phyloP scores from a whole-genome alignment of 2,113 vertebrate genomes.

The Hydrolagus affinis region DNA sequence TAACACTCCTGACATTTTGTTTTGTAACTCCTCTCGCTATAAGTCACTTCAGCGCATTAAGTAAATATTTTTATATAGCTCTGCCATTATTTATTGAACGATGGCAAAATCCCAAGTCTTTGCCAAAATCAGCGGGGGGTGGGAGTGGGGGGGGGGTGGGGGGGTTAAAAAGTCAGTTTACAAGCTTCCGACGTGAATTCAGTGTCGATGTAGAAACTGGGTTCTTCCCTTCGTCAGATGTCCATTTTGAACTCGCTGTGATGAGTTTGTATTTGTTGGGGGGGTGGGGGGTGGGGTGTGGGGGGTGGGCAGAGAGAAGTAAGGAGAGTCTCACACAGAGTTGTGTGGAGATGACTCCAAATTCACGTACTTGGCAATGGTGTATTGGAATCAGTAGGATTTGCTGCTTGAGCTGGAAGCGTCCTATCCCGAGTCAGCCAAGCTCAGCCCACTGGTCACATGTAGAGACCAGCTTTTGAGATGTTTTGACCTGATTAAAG shows the following conservation, averaged over 20 bases:
- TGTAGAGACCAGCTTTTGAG: no score
- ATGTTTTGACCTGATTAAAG: no score
- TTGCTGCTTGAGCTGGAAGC: no score
- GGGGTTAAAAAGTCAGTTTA: conserved; percentile 87
- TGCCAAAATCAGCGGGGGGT: conserved; percentile 94
- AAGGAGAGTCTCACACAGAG: conserved; percentile 54
- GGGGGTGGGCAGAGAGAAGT: no score
- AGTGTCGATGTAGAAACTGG: conserved; percentile 66
- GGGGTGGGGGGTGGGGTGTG: no score
- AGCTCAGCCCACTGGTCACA: no score
- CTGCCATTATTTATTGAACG: conserved; percentile 97
- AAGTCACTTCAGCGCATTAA: conserved; percentile 96
- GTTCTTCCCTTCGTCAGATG: conserved; percentile 70
- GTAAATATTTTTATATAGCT: conserved; percentile 99
- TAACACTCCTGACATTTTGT: conserved; percentile 92
- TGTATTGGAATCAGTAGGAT: no score
- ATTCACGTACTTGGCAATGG: no score
- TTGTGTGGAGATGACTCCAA: background rate
- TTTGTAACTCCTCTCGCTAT: conserved; percentile 95
- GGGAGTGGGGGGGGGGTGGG: no score
- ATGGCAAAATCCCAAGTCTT: conserved; percentile 89
- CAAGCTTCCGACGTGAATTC: conserved; percentile 81
- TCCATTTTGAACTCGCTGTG: conserved; percentile 55
- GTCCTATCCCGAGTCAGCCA: no score
- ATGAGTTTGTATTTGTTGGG: no score